Evolutionary conservation across 1,140 invertebrate species (phyloP), one percentile per base, ranked within the genome.

Genomic region (Macrosteles quadrilineatus): DNA sequence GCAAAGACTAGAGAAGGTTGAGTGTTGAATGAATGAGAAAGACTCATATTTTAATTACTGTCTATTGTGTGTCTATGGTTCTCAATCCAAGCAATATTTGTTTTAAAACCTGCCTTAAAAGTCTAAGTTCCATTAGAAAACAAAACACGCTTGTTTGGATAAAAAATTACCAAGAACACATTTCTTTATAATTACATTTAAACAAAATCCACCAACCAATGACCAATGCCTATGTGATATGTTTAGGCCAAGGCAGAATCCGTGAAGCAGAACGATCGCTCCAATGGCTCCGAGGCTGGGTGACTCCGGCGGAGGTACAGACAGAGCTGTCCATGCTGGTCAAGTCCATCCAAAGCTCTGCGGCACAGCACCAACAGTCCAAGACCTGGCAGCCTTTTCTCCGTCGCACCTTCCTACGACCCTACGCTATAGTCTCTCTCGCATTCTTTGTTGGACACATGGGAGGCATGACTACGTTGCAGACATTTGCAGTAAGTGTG

Each of bases 401-500:
- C 1, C 83, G 82, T 29, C 80, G 79, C 27, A 84, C 82, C 21
- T 90, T 92, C 75, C 76, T 88, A 9, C 73, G 82, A 19, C 90
- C 90, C 0, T 91, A 87, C 70, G 73, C 84, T 0, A 74, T 93
- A 1, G 85, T 92, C 0, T 81, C 82, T 0, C 82, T 85, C 14
- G 80, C 81, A 1, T 92, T 92, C 76, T 90, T 91, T 73, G 81
- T 90, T 1, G 83, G 86, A 0, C 85, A 90, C 69, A 92, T 92
- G 69, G 87, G 87, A 23, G 91, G 91, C 1, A 87, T 86, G 79
- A 87, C 85, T 0, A 87, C 88, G 0, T 77, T 92, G 9, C 87
- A 88, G 78, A 91, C 89, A 0, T 92, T 88, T 73, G 88, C 90
- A 0, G 89, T 92, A 6, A 74, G 71, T 6, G 4, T 36, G 32